Evolutionary conservation across 2,113 vertebrate genomes (phyloP).

Genomic region (Fulica atra): DNA sequence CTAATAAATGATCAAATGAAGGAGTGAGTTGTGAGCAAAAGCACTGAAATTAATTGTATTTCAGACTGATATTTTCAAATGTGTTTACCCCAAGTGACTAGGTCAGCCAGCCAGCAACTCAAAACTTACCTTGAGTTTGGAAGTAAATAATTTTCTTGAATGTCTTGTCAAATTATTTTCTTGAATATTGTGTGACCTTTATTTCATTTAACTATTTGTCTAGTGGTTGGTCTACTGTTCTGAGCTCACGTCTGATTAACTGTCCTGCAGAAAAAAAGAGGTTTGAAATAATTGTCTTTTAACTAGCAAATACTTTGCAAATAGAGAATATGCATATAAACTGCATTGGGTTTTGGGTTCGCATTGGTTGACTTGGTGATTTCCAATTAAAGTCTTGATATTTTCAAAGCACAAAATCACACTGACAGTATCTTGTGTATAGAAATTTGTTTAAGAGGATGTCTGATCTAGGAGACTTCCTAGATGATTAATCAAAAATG

Average conservation of each 20-base stretch:
- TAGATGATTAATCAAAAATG: background rate
- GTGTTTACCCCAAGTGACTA: background rate
- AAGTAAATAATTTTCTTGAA: background rate
- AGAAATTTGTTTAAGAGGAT: background rate
- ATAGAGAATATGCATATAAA: background rate
- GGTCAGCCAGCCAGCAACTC: background rate
- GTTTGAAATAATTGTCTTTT: background rate
- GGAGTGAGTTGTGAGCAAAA: background rate
- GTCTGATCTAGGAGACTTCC: background rate
- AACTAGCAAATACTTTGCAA: background rate
- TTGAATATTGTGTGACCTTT: background rate
- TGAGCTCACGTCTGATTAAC: background rate
- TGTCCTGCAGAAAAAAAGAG: background rate
- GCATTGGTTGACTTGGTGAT: background rate
- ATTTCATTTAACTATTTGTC: background rate
- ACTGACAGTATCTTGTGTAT: background rate
- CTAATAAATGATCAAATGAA: background rate
- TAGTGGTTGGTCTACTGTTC: background rate
- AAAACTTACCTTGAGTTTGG: background rate
- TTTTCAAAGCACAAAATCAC: background rate
- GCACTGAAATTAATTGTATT: background rate
- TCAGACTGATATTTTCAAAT: background rate
- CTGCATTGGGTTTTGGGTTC: background rate
- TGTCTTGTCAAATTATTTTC: background rate
- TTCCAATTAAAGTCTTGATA: background rate